Conservation (phyloP, 2,888 invertebrate species). For the Pediacus dermestoides region DNA sequence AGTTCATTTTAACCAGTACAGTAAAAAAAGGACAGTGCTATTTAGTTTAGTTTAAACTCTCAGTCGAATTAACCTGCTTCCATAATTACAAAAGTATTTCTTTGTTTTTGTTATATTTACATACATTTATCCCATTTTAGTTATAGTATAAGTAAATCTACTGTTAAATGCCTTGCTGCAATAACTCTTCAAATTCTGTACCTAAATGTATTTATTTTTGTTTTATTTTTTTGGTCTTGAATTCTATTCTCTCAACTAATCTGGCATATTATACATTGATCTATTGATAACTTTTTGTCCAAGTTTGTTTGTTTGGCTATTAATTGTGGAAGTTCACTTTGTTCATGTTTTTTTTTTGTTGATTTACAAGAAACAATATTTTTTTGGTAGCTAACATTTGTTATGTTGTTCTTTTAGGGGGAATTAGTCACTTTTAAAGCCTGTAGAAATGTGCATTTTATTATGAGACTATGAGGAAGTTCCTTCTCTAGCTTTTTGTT, state of each 20-base stretch:
- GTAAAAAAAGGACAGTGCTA: slow-evolving; percentile 19
- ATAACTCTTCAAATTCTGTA: slow-evolving; percentile 28
- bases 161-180: slow-evolving; percentile 30
- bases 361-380: slow-evolving; percentile 23
- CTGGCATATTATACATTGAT: slow-evolving; percentile 28
- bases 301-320: slow-evolving; percentile 33
- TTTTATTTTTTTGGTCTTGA: slow-evolving; percentile 24
- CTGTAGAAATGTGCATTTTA: slow-evolving; percentile 40
- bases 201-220: slow-evolving; percentile 30
- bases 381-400: slow-evolving; percentile 35
- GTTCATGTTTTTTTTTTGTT: slow-evolving; percentile 25
- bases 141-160: too few relatives aligned
- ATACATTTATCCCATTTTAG: too few relatives aligned
- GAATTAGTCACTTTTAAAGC: slow-evolving; percentile 29
- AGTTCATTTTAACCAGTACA: too few relatives aligned
- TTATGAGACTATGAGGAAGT: too few relatives aligned
- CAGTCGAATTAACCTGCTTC: slow-evolving; percentile 11
- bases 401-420: slow-evolving; percentile 23
- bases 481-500: too few relatives aligned
- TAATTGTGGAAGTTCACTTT: slow-evolving; percentile 26
- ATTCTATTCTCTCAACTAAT: slow-evolving; percentile 25
- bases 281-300: too few relatives aligned
- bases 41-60: slow-evolving; percentile 18
- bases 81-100: slow-evolving; percentile 5
- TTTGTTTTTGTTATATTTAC: too few relatives aligned